phyloP scores from a whole-genome alignment of 2,888 invertebrate genomes.

The Leucoma salicis region DNA sequence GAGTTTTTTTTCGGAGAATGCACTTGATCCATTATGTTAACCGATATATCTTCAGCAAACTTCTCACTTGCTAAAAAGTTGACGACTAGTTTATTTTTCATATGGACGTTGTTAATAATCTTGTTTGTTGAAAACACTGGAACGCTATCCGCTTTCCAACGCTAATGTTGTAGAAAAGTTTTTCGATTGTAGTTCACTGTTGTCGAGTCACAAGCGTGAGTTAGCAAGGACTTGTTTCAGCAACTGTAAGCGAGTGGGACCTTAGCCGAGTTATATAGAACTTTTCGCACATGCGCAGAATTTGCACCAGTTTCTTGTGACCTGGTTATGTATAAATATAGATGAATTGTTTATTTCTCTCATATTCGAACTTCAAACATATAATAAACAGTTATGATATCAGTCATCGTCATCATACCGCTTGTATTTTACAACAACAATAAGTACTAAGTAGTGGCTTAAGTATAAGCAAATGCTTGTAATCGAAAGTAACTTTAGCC shows the following conservation, averaged over 20 bases:
- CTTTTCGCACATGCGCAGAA: slow-evolving; percentile 59
- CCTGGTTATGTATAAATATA: no score
- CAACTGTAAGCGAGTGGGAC: slow-evolving; percentile 29
- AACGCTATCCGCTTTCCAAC: slow-evolving; percentile 40
- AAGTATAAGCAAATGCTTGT: no score
- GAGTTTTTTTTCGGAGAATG: slow-evolving; percentile 42
- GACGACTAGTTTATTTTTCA: slow-evolving; percentile 67
- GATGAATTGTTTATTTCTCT: no score
- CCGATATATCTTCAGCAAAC: slow-evolving; percentile 55
- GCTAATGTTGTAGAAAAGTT: slow-evolving; percentile 51
- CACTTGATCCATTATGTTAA: slow-evolving; percentile 50
- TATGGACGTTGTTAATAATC: slow-evolving; percentile 42
- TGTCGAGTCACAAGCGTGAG: slow-evolving; percentile 35
- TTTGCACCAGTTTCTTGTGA: slow-evolving; percentile 1
- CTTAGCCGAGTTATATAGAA: slow-evolving; percentile 46
- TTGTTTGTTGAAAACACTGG: slow-evolving; percentile 58
- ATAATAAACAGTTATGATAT: no score
- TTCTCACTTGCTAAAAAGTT: slow-evolving; percentile 61
- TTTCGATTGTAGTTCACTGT: slow-evolving; percentile 40
- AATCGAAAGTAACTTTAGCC: no score
- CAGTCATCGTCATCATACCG: no score
- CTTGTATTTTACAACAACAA: no score
- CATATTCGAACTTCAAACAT: no score
- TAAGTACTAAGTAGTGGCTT: no score
- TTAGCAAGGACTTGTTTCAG: background rate